Evolutionary conservation across 2,888 invertebrate species (phyloP).

Genomic region (Macroteleia sp.): DNA sequence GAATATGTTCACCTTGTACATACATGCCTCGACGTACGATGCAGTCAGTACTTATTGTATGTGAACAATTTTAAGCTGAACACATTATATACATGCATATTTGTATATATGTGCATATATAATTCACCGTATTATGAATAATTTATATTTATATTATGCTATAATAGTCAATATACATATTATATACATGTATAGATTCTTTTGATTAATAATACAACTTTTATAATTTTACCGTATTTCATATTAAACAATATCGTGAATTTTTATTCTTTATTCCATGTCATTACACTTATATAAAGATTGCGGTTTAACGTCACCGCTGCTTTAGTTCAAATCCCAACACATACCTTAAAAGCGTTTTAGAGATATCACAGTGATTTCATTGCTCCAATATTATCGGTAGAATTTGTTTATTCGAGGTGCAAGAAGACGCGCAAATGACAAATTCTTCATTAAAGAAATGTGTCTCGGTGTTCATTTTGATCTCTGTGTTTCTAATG

Average conservation of each 20-base stretch:
- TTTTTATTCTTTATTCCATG: slow-evolving; percentile 55
- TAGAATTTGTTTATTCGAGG: slow-evolving; percentile 74
- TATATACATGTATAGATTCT: slow-evolving; percentile 74
- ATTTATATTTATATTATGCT: slow-evolving; percentile 65
- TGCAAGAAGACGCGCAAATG: slow-evolving; percentile 45
- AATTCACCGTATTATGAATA: slow-evolving; percentile 72
- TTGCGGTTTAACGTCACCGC: slow-evolving; percentile 52
- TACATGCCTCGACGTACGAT: slow-evolving; percentile 28
- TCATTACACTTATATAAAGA: slow-evolving; percentile 61
- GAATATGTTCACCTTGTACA: slow-evolving; percentile 52
- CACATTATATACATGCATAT: slow-evolving; percentile 70
- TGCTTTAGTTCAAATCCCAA: slow-evolving; percentile 72
- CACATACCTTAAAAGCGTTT: slow-evolving; percentile 82
- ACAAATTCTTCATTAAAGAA: slow-evolving; percentile 25
- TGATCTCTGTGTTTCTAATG: no score
- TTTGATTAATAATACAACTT: slow-evolving; percentile 74
- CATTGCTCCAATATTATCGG: slow-evolving; percentile 83
- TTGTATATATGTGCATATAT: slow-evolving; percentile 68
- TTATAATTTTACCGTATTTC: slow-evolving; percentile 74
- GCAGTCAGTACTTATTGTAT: slow-evolving; percentile 45
- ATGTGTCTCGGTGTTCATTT: slow-evolving; percentile 16
- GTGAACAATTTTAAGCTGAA: slow-evolving; percentile 57
- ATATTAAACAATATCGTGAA: slow-evolving; percentile 77
- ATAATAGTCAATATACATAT: slow-evolving; percentile 72
- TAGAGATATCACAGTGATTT: slow-evolving; percentile 84